Evolutionary conservation across 2,797 vertebrate genomes (phyloP).

Genomic region (Melanotaenia pygmaea): DNA sequence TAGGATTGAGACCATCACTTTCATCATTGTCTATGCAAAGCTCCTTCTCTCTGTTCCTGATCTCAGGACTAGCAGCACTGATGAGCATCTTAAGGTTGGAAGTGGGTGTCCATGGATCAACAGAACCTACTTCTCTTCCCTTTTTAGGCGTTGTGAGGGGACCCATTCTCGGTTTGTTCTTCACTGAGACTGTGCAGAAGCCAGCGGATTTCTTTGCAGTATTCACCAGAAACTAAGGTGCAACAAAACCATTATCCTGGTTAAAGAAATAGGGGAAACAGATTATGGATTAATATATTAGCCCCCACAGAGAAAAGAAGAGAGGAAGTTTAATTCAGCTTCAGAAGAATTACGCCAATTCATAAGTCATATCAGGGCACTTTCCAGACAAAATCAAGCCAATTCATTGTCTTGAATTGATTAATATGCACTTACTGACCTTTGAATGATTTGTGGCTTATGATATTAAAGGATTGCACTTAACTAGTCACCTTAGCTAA

Average conservation of each 20-base stretch:
- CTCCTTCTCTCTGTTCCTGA: slow-evolving; percentile 91
- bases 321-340: too few relatives aligned
- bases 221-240: slow-evolving; percentile 69
- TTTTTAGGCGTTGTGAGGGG: slow-evolving; percentile 91
- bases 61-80: slow-evolving; percentile 95
- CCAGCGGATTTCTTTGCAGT: slow-evolving; percentile 76
- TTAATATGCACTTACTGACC: slow-evolving; percentile 30
- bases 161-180: slow-evolving; percentile 76
- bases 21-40: slow-evolving; percentile 74
- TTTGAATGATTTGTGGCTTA: slow-evolving; percentile 41
- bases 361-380: not conserved
- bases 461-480: slow-evolving; percentile 37
- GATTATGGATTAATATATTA: not conserved
- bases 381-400: too few relatives aligned
- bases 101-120: slow-evolving; percentile 97
- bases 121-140: slow-evolving; percentile 77
- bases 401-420: too few relatives aligned
- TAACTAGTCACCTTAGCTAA: slow-evolving; percentile 53
- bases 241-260: slow-evolving; percentile 84
- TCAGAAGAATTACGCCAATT: not conserved
- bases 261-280: slow-evolving; percentile 6
- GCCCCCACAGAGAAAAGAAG: not conserved
- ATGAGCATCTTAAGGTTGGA: slow-evolving; percentile 97
- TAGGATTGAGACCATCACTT: slow-evolving; percentile 72
- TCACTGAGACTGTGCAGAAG: slow-evolving; percentile 55